Conservation (phyloP, 2,113 vertebrate species). For the Tupaia chinensis region DNA sequence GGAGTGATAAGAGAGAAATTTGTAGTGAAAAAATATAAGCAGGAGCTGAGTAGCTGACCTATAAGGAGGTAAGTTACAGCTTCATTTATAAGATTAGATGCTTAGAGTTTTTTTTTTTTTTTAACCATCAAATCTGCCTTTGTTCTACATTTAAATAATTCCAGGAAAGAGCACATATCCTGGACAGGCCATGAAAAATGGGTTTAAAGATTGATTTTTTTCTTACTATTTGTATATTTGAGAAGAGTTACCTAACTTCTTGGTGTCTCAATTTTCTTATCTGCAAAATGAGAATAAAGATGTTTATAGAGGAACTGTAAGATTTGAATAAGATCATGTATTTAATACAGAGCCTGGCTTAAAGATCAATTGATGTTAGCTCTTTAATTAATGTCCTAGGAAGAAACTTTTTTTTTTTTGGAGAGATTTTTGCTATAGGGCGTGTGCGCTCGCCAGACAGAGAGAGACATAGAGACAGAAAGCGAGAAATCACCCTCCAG, state of each 20-base stretch:
- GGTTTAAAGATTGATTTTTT: neutral
- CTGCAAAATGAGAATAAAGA: neutral
- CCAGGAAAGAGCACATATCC: neutral
- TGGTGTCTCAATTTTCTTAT: constrained; percentile 35
- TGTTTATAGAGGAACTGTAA: neutral
- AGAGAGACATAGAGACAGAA: no score
- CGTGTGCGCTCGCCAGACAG: no score
- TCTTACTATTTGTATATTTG: neutral
- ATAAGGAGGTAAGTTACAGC: neutral
- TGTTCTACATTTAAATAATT: constrained; percentile 36
- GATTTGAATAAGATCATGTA: neutral
- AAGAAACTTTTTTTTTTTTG: neutral
- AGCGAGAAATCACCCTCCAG: no score
- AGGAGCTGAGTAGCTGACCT: neutral
- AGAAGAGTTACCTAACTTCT: neutral
- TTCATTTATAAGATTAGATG: constrained; percentile 15
- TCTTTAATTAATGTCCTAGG: neutral
- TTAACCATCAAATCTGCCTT: neutral
- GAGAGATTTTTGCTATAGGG: no score
- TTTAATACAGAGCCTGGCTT: neutral
- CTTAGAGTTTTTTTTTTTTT: neutral
- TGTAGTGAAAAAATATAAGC: neutral
- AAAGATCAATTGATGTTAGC: neutral
- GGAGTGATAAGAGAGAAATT: neutral
- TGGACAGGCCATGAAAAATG: neutral